Percentiles rank a stretch among this genome's conserved stretches.
Conservation (phyloP, 2,797 vertebrate species). For the Cheirogaleus major region DNA sequence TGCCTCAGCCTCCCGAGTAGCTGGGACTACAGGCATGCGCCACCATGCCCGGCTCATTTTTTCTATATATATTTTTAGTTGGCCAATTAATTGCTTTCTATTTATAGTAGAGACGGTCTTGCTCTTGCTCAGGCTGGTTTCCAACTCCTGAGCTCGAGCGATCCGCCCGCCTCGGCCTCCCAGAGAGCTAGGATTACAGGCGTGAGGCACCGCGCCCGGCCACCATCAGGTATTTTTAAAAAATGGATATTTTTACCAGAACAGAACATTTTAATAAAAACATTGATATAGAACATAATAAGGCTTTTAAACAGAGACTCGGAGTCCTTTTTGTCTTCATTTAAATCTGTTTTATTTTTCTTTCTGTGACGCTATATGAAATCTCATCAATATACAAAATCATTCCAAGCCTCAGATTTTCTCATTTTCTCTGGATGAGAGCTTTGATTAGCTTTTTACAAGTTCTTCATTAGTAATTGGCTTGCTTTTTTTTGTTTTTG, state of each 20-base stretch:
- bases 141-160: too few relatives aligned
- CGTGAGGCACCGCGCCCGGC: too few relatives aligned
- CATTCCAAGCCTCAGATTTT: constrained; percentile 67
- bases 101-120: too few relatives aligned
- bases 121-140: too few relatives aligned
- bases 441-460: constrained; percentile 80
- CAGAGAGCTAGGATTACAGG: too few relatives aligned
- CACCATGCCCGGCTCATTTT: too few relatives aligned
- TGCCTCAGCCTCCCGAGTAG: too few relatives aligned
- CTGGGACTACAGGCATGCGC: too few relatives aligned
- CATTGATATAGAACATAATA: constrained; percentile 29
- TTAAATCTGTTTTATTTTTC: constrained; percentile 68
- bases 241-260: not conserved
- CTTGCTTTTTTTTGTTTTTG: constrained; percentile 53
- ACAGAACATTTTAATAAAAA: constrained; percentile 58
- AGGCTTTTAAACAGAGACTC: constrained; percentile 41
- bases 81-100: too few relatives aligned
- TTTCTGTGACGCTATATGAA: constrained; percentile 70
- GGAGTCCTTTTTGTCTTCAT: constrained; percentile 45
- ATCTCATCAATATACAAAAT: constrained; percentile 78
- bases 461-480: constrained; percentile 77
- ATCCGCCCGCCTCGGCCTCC: too few relatives aligned
- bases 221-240: not conserved
- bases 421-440: constrained; percentile 81
- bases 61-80: too few relatives aligned